phyloP scores from a whole-genome alignment of 2,113 vertebrate genomes.

The Anthoscopus minutus region DNA sequence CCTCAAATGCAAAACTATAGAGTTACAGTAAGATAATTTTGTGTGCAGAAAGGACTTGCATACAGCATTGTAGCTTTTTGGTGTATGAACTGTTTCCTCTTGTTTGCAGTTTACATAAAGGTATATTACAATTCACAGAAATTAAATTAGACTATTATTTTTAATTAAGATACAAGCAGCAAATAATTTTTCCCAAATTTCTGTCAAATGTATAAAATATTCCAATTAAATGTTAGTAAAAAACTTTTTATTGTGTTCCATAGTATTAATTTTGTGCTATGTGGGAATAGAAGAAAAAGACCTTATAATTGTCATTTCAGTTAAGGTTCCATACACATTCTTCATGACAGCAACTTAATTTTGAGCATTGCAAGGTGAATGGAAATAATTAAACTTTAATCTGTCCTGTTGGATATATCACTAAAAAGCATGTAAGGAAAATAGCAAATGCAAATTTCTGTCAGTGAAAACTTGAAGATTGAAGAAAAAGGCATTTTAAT shows the following conservation, averaged over 20 bases:
- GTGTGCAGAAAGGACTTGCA: neutral
- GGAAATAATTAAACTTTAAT: neutral
- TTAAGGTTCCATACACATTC: neutral
- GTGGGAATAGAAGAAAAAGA: neutral
- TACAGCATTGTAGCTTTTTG: neutral
- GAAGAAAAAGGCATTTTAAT: neutral
- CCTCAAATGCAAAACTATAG: neutral
- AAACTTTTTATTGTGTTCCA: neutral
- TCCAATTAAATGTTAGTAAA: neutral
- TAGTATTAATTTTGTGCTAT: neutral
- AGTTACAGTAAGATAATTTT: neutral
- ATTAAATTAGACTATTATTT: neutral
- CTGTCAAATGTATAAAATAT: neutral
- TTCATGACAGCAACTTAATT: neutral
- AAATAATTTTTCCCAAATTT: neutral
- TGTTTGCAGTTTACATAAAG: neutral
- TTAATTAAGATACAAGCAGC: neutral
- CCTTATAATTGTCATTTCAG: neutral
- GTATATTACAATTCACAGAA: neutral
- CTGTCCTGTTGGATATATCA: neutral
- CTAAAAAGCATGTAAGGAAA: neutral
- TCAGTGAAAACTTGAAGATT: neutral
- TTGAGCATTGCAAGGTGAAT: neutral
- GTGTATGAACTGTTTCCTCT: neutral
- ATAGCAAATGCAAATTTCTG: neutral